phyloP scores from a whole-genome alignment of 2,888 invertebrate species.

The Gonocerus acuteangulatus region DNA sequence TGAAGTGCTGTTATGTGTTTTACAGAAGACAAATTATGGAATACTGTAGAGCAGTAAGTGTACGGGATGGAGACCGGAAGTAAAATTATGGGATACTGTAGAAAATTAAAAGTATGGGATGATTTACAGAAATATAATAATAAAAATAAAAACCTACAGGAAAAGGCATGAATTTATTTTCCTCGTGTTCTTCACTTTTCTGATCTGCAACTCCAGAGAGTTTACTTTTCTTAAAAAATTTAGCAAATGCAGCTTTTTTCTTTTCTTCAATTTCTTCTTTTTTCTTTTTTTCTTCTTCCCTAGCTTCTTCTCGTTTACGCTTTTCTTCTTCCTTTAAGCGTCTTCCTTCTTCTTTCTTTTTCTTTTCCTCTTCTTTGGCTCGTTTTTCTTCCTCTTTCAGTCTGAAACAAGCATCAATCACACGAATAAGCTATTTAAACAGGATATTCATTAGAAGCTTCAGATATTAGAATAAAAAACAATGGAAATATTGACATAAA shows the following conservation, averaged over 20 bases:
- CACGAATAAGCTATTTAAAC: neutral
- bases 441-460: too few species aligned
- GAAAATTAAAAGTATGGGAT: too few species aligned
- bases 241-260: constrained; percentile 55
- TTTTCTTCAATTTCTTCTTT: constrained; percentile 61
- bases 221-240: constrained; percentile 56
- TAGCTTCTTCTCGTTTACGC: constrained; percentile 48
- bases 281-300: constrained; percentile 47
- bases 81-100: too few species aligned
- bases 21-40: too few species aligned
- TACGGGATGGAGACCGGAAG: too few species aligned
- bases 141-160: constrained; percentile 42
- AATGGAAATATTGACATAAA: too few species aligned
- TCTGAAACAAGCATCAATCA: constrained; percentile 46
- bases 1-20: too few species aligned
- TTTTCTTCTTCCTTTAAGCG: constrained; percentile 40
- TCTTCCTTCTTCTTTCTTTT: constrained; percentile 44
- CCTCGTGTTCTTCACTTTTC: constrained; percentile 42
- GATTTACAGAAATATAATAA: too few species aligned
- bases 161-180: constrained; percentile 57
- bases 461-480: too few species aligned
- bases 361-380: constrained; percentile 30
- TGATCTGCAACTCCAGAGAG: constrained; percentile 23
- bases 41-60: too few species aligned
- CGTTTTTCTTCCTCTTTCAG: constrained; percentile 36